These are phyloP conservation scores for Rhyacichthys aspro DNA, from an alignment of 2,797 vertebrate species.

Conservation along the genomic window DNA sequence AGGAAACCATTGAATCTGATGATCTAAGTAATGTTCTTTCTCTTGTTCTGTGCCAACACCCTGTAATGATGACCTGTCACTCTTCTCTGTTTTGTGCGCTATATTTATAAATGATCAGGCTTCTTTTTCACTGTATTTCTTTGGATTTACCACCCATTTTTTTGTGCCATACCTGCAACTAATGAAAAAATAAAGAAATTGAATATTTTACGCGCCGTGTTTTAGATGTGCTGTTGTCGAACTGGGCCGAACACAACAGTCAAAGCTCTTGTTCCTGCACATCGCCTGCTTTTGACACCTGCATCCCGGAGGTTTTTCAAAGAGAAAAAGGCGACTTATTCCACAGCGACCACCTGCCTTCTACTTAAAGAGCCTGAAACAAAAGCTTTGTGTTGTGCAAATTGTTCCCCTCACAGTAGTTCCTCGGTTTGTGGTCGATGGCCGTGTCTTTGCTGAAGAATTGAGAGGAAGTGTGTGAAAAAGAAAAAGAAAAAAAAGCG, in stretches of 20 bases:
- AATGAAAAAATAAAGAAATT: constrained; percentile 83
- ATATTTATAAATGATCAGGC: constrained; percentile 77
- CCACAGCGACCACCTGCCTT: constrained; percentile 58
- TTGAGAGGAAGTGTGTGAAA: constrained; percentile 36
- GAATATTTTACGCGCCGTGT: constrained; percentile 72
- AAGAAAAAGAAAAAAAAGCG: constrained; percentile 34
- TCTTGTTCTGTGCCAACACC: constrained; percentile 66
- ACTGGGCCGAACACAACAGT: constrained; percentile 2
- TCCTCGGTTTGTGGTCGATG: constrained; percentile 49
- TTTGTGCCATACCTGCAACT: constrained; percentile 83
- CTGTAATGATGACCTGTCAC: constrained; percentile 72
- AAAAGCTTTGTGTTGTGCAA: constrained; percentile 73
- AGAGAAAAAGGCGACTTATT: constrained; percentile 52
- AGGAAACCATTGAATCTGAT: constrained; percentile 34
- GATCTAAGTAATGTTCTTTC: constrained; percentile 62
- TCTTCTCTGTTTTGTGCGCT: constrained; percentile 81
- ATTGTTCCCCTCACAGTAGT: constrained; percentile 66
- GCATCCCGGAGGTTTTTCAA: constrained; percentile 47
- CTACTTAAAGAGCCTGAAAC: constrained; percentile 53
- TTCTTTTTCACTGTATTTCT: constrained; percentile 79
- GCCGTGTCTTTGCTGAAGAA: constrained; percentile 32
- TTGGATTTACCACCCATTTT: constrained; percentile 79
- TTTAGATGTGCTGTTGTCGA: constrained; percentile 2
- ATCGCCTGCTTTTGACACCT: constrained; percentile 34
- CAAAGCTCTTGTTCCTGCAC: constrained; percentile 29